Base-by-base conservation (phyloP, 2,797 vertebrate genomes). In the Tolypeutes matacus region DNA sequence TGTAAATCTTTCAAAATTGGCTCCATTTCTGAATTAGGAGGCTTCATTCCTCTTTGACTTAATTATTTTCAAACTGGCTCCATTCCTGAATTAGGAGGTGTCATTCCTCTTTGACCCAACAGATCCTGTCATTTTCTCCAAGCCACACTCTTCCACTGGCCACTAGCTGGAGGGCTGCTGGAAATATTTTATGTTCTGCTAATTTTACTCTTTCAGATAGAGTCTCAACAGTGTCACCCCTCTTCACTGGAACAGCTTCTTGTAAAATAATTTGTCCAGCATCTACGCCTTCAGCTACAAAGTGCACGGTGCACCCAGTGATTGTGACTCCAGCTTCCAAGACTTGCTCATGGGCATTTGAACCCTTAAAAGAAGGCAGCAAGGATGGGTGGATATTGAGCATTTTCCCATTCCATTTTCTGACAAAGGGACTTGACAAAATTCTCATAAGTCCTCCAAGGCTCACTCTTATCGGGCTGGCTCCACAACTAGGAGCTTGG, bases 351-450 rank as follows among this genome's bases (percentile, higher is more conserved):
- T 99, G 99, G 53, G 99, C 99, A 3, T 99, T 99, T 4, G 99
- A 98, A 2, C 99, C 99, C 98, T 99, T 99, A 95, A 99, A 99
- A 1, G 99, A 99, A 0, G 99, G 99, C 96, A 99, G 98, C 97
- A 99, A 98, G 2, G 99, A 99, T 0, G 99, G 99, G 77, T 99
- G 99, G 97, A 99, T 98, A 97, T 99, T 99, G 96, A 99, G 97
- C 70, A 99, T 98, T 97, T 99, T 99, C 46, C 99, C 99, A 51
- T 98, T 98, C 99, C 99, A 99, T 86, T 99, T 99, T 95, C 98
- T 99, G 96, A 99, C 99, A 42, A 99, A 99, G 2, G 98, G 97
- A 7, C 98, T 99, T 0, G 99, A 99, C 46, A 99, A 98, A 97
- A 99, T 99, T 92, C 99, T 98, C 99, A 99, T 99, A 98, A 99